phyloP scores from a whole-genome alignment of 2,888 invertebrate genomes.

The Brachypterus glaber region DNA sequence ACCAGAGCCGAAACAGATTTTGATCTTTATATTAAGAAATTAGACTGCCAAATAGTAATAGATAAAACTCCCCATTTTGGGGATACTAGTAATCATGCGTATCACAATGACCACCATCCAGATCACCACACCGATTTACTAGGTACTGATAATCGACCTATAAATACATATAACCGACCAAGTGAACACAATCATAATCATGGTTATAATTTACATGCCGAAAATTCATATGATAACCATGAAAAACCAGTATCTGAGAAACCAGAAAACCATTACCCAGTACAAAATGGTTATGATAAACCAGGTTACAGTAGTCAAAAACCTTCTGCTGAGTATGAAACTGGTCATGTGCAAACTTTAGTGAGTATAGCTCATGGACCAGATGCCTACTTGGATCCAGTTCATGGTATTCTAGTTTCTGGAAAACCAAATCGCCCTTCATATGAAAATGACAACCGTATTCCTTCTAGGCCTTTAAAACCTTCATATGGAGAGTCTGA shows the following conservation, averaged over 20 bases:
- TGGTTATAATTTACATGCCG: neutral
- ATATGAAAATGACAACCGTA: conserved; percentile 3
- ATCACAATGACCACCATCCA: conserved; percentile 6
- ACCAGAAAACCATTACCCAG: conserved; percentile 3
- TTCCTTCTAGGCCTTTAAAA: neutral
- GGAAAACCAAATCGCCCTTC: conserved; percentile 12
- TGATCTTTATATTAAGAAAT: conserved; percentile 50
- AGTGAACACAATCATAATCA: neutral
- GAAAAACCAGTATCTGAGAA: conserved; percentile 9
- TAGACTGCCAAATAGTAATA: conserved; percentile 42
- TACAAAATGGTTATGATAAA: conserved; percentile 6
- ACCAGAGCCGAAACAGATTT: conserved; percentile 51
- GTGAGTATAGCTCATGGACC: conserved; percentile 30
- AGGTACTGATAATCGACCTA: neutral
- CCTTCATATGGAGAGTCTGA: conserved; percentile 9
- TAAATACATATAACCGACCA: conserved; percentile 12
- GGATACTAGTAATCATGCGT: neutral
- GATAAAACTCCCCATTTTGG: conserved; percentile 17
- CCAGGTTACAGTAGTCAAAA: conserved; percentile 6
- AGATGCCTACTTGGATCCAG: conserved; percentile 26
- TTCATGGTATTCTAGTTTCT: conserved; percentile 28
- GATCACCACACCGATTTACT: conserved; percentile 2
- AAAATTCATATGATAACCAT: conserved; percentile 4
- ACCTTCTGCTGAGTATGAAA: conserved; percentile 7
- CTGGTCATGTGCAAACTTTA: conserved; percentile 26